These are phyloP conservation scores for Mylabris sibirica DNA, from an alignment of 2,888 invertebrate genomes.

Conservation along the genomic window DNA sequence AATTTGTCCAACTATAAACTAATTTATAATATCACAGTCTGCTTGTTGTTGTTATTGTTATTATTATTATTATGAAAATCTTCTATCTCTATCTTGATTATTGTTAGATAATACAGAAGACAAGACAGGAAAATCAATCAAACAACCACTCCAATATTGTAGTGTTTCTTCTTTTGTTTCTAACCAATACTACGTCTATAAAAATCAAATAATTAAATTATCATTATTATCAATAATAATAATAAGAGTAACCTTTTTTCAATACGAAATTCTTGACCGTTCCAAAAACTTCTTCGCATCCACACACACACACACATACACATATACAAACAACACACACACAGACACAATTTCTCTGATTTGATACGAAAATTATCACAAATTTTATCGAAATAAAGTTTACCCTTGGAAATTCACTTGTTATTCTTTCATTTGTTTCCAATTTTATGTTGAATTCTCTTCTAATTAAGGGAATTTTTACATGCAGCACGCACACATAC, in stretches of 20 bases:
- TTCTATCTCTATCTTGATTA: constrained; percentile 5
- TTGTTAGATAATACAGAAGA: neutral
- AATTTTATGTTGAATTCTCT: no score
- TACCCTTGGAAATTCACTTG: no score
- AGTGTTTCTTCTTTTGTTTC: neutral
- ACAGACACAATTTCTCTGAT: no score
- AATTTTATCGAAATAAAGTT: no score
- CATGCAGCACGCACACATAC: no score
- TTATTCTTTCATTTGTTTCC: no score
- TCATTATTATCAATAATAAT: neutral
- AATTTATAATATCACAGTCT: constrained; percentile 57
- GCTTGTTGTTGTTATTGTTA: constrained; percentile 37
- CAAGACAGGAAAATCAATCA: neutral
- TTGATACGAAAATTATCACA: no score
- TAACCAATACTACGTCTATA: neutral
- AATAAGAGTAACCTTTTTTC: constrained; percentile 21
- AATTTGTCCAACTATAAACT: constrained; percentile 42
- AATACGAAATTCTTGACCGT: constrained; percentile 40
- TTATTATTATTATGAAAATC: constrained; percentile 49
- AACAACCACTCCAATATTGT: constrained; percentile 8
- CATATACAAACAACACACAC: no score
- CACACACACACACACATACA: constrained; percentile 30
- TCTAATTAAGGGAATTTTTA: no score
- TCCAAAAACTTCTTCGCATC: constrained; percentile 38
- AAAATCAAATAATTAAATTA: constrained; percentile 40